Percentiles rank a stretch among this genome's conserved stretches.
phyloP scores from a whole-genome alignment of 2,113 vertebrate species.

The Crocuta crocuta region DNA sequence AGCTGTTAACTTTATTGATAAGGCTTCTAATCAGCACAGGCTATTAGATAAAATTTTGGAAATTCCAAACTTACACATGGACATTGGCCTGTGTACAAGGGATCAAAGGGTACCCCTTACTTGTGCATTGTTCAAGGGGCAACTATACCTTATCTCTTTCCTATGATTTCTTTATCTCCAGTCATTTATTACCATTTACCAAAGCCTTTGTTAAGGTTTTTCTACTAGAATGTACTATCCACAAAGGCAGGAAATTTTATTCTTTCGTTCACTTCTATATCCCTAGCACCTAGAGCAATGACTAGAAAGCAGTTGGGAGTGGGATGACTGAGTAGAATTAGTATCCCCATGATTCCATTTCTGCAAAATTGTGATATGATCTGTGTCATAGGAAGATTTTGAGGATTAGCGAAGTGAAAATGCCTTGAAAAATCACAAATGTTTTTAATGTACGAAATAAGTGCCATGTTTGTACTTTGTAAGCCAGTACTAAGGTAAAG shows the following conservation, averaged over 20 bases:
- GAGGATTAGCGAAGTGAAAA: constrained; percentile 10
- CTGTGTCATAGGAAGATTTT: not conserved
- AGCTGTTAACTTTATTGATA: not conserved
- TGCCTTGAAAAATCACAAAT: constrained; percentile 37
- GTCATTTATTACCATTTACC: not conserved
- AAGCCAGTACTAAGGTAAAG: not conserved
- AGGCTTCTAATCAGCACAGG: not conserved
- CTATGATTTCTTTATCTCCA: not conserved
- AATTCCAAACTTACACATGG: not conserved
- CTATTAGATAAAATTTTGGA: not conserved
- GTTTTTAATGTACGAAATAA: not conserved
- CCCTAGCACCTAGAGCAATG: not conserved
- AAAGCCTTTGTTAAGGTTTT: not conserved
- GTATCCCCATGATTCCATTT: not conserved
- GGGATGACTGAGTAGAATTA: not conserved
- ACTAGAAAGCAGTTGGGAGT: not conserved
- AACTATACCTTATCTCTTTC: not conserved
- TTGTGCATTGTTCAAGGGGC: not conserved
- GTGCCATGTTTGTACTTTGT: not conserved
- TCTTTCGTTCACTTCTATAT: not conserved
- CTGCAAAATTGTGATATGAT: not conserved
- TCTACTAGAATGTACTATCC: not conserved
- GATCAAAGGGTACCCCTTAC: not conserved
- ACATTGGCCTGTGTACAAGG: not conserved
- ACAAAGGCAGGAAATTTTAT: not conserved